Conservation (phyloP, 2,888 invertebrate species). For the Callimorpha dominula region DNA sequence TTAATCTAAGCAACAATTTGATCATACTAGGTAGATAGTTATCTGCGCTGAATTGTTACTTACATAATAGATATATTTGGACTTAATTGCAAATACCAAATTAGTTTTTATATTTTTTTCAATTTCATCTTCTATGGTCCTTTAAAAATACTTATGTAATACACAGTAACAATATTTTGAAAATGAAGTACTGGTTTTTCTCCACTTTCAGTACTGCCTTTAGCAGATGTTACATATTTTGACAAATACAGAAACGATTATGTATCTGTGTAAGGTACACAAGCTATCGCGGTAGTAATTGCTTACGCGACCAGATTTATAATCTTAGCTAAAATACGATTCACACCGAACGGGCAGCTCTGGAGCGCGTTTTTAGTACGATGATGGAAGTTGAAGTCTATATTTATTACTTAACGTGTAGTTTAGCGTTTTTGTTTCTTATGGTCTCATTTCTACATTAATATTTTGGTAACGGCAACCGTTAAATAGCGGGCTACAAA, state of each 20-base stretch:
- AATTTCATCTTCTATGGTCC: not conserved
- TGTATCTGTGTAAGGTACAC: no score
- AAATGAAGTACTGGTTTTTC: not conserved
- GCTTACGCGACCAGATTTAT: not conserved
- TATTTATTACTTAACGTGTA: no score
- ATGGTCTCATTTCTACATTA: no score
- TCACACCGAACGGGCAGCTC: no score
- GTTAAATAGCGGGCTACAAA: no score
- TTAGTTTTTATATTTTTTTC: not conserved
- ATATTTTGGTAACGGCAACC: no score
- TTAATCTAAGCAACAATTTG: not conserved
- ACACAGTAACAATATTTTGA: not conserved
- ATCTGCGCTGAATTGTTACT: not conserved
- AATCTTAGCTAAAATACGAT: no score
- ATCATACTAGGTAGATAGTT: not conserved
- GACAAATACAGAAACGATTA: not conserved
- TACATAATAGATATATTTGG: not conserved
- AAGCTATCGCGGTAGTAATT: not conserved
- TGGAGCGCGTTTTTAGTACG: no score
- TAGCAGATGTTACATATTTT: not conserved
- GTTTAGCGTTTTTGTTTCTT: no score
- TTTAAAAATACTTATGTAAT: not conserved
- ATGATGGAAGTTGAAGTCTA: no score
- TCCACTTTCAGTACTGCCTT: not conserved
- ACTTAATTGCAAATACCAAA: not conserved